Base-by-base conservation (phyloP, 2,888 invertebrate species). In the Liodrosophila aerea region DNA sequence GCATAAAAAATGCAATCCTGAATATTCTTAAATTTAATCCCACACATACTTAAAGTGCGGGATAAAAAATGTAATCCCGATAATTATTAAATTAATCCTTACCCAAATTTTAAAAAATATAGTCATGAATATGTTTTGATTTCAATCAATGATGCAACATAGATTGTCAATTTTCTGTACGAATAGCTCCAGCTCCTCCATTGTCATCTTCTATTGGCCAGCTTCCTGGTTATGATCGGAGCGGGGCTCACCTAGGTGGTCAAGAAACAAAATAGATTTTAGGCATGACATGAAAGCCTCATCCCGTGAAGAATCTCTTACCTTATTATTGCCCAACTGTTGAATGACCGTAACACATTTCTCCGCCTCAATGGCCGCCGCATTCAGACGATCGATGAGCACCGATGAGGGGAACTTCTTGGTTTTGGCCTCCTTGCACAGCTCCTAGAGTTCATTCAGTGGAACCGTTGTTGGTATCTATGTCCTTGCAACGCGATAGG, bases 321-420 rank as follows among this genome's bases (percentile, higher is more conserved):
- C 88, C 92, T 97, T 97, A 89, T 96, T 96, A 49, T 95, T 92
- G 85, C 97, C 95, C 50, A 98, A 91, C 87, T 97, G 97, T 76
- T 95, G 95, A 33, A 98, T 97, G 39, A 97, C 96, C 41, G 95
- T 95, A 0, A 96, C 95, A 89, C 97, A 97, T 88, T 97, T 97
- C 87, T 97, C 97, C 0, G 97, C 97, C 90, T 97, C 97, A 61
- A 95, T 93, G 1, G 97, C 94, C 0, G 96, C 95, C n/a, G 93
- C 93, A 54, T 94, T 94, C 4, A 95, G 88, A 0, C 90, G 88
- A 73, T 92, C 91, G 18, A 93, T 89, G n/a, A 93, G 83, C 27
- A 92, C 90, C 8, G 92, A 92, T 39, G 93, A 92, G 0, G 96
- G 96, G 85, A 94, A 96, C 75, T 94, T 94, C 72, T 95, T 94